phyloP scores from a whole-genome alignment of 1,140 invertebrate genomes.

The Rhopalosiphum maidis region DNA sequence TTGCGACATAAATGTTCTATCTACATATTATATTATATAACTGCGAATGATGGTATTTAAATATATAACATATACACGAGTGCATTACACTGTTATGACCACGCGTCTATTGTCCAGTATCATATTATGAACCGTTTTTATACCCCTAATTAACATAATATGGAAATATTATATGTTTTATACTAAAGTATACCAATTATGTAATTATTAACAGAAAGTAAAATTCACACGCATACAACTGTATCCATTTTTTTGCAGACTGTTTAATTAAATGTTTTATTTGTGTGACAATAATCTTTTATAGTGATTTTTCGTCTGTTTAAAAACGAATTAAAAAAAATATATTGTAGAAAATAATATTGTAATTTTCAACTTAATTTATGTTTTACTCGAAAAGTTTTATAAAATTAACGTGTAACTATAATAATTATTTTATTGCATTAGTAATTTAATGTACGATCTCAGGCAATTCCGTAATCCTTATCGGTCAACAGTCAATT shows the following conservation, averaged over 20 bases:
- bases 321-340: too few species aligned
- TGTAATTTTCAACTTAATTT: too few species aligned
- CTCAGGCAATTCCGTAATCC: too few species aligned
- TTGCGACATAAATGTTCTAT: background rate
- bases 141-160: constrained; percentile 1
- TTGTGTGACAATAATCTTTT: background rate
- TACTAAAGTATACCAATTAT: background rate
- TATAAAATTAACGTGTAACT: too few species aligned
- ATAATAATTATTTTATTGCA: too few species aligned
- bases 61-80: background rate
- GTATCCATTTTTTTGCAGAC: background rate
- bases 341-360: too few species aligned
- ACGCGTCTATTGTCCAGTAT: background rate
- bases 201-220: background rate
- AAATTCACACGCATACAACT: background rate
- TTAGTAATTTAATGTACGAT: too few species aligned
- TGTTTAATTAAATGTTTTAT: background rate
- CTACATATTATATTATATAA: background rate
- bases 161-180: background rate
- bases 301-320: too few species aligned
- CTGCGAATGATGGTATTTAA: background rate
- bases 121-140: background rate
- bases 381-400: too few species aligned
- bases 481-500: too few species aligned
- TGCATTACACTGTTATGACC: background rate